Evolutionary conservation across 2,113 vertebrate genomes (phyloP), one percentile per base, ranked within the genome.

Genomic region (Spea multiplicata): DNA sequence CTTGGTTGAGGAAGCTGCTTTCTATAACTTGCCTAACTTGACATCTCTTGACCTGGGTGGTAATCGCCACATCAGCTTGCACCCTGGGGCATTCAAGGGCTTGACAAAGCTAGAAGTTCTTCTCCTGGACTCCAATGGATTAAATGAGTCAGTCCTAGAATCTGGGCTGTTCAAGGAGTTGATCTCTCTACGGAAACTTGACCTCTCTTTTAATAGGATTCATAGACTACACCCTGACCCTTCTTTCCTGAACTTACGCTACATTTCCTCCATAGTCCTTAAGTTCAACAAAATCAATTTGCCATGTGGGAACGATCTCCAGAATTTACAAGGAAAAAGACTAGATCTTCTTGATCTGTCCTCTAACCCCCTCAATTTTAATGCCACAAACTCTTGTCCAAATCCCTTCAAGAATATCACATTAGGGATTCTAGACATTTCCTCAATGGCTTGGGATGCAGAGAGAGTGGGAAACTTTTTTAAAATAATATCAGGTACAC

Each of bases 31-130:
- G 10, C 4, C 85, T 44, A 69, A 74, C 45, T 47, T 86, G 57
- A 82, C 9, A 0, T 68, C 55, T 45, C 85, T 86, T 52, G 85
- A 86, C 44, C 79, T 86, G 8, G 85, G 85, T 0, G 81, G 85
- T 30, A 86, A 86, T 48, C 14, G 0, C 62, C 68, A 81, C 6
- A 4, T 83, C 6, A 75, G 45, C 0, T 44, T 86, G 4, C 75
- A 84, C 46, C 73, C 61, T 2, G n/a, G 5, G 3, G 83, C 85
- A 1, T 77, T 86, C 59, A 14, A 10, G 0, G 85, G 85, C 44
- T 71, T 86, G 8, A 3, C 5, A 3, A 57, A 52, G 8, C 75
- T 86, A 4, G 69, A 86, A 62, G 62, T 77, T 3, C 65, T 86
- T 6, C 67, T 71, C 8, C 49, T 86, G 5, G 85, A 86, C n/a